Evolutionary conservation across 2,888 invertebrate genomes (phyloP), one percentile per base, ranked within the genome.

Genomic region (Clusia tigrina): DNA sequence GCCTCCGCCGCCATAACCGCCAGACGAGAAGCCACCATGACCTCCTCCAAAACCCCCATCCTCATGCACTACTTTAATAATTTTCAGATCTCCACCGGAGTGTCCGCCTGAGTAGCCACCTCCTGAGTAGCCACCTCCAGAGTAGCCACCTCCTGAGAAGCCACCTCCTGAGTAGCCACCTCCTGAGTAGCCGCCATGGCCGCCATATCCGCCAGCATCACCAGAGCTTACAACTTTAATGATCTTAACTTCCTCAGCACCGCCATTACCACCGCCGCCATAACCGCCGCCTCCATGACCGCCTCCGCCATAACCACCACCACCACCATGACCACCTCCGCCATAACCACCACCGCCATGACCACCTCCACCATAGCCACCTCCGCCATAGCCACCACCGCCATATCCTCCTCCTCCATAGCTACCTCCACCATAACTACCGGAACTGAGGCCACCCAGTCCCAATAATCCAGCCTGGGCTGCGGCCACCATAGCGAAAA

Each of bases 391-490:
- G 17, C 60, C 26, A 2, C 54, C 48, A 2, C 57, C 46, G 0
- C 56, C 32, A 1, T 18, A 10, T 10, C 56, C 52, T 0, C 57
- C 59, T n/a, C 52, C 20, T 2, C 62, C 58, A 3, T 1, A 1
- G 6, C 52, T 60, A 6, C 57, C 64, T 24, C 60, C 60, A 22
- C 55, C 20, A 22, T 18, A 48, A 46, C 48, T 32, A n/a, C 58
- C 58, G 56, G 54, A 22, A 54, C 58, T 48, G 60, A 54, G 10
- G 38, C 63, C 25, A 23, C 67, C 60, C 26, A 58, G 32, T 10
- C 54, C 63, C 52, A 69, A 52, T 22, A 69, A 65, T 26, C 71
- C 71, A 15, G 71, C 71, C 52, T 67, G 67, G 10, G 67, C 61
- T 20, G 58, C 66, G 18, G 68, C 67, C 51, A 64, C 62, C 32